phyloP scores from a whole-genome alignment of 92 coral and sea anemone genomes.

The Phenganax subtilis region DNA sequence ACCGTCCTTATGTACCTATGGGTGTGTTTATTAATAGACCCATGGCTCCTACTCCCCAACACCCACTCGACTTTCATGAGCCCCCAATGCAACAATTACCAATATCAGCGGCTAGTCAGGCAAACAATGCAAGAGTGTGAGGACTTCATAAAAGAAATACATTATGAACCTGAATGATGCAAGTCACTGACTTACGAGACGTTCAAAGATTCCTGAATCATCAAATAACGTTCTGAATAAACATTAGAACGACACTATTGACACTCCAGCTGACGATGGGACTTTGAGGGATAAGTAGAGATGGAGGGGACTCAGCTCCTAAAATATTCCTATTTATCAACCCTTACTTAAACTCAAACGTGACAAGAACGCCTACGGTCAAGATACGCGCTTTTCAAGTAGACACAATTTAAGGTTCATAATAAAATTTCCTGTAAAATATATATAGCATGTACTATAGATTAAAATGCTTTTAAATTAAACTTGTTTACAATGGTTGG shows the following conservation, averaged over 20 bases:
- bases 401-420: not conserved
- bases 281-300: too few species aligned
- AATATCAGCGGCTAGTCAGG: constrained; percentile 31
- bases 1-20: constrained; percentile 37
- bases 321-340: too few species aligned
- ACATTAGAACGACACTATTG: not conserved
- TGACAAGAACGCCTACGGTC: not conserved
- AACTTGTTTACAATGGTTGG: not conserved
- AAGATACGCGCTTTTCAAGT: not conserved
- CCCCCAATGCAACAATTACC: constrained; percentile 38
- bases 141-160: not conserved
- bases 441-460: constrained; percentile 8
- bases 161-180: not conserved
- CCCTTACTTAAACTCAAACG: not conserved
- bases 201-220: not conserved
- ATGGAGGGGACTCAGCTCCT: not conserved
- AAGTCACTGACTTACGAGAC: not conserved
- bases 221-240: not conserved
- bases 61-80: constrained; percentile 35
- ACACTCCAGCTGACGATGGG: too few species aligned
- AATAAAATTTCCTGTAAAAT: constrained; percentile 8
- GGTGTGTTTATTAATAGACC: constrained; percentile 34
- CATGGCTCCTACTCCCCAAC: constrained; percentile 33
- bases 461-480: not conserved
- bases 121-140: constrained; percentile 32